Percentiles rank a stretch among this genome's conserved stretches.
These are phyloP conservation scores for Pseudopleuronectes americanus DNA, from an alignment of 2,797 vertebrate genomes.

Conservation along the genomic window DNA sequence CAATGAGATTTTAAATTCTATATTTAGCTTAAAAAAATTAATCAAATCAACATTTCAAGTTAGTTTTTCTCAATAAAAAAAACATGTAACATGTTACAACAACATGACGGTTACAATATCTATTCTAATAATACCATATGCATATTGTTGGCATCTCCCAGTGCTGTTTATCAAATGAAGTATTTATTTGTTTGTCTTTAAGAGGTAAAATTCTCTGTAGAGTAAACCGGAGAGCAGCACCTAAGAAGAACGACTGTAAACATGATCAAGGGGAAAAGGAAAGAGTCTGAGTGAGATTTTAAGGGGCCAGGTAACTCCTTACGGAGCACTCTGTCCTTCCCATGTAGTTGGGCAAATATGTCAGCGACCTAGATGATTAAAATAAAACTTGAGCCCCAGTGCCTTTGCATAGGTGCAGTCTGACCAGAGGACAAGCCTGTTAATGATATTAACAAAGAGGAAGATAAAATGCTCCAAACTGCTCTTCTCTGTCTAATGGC, in stretches of 20 bases:
- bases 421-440: conserved; percentile 62
- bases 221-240: not conserved
- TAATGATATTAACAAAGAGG: conserved; percentile 18
- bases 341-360: conserved; percentile 75
- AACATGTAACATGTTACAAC: too few relatives aligned
- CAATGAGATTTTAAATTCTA: too few relatives aligned
- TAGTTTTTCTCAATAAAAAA: too few relatives aligned
- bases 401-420: conserved; percentile 51
- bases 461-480: not conserved
- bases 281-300: conserved; percentile 55
- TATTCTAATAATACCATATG: too few relatives aligned
- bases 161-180: too few relatives aligned
- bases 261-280: conserved; percentile 41
- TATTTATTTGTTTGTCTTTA: not conserved
- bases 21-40: too few relatives aligned
- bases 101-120: too few relatives aligned
- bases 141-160: not conserved
- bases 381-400: conserved; percentile 80
- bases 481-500: conserved; percentile 6
- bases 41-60: too few relatives aligned
- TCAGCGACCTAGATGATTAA: conserved; percentile 84
- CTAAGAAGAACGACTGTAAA: conserved; percentile 7
- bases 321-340: conserved; percentile 78
- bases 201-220: not conserved
- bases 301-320: conserved; percentile 77